Percentiles rank a stretch among this genome's conserved stretches.
phyloP scores from a whole-genome alignment of 2,113 vertebrate species.

The Barbus barbus region DNA sequence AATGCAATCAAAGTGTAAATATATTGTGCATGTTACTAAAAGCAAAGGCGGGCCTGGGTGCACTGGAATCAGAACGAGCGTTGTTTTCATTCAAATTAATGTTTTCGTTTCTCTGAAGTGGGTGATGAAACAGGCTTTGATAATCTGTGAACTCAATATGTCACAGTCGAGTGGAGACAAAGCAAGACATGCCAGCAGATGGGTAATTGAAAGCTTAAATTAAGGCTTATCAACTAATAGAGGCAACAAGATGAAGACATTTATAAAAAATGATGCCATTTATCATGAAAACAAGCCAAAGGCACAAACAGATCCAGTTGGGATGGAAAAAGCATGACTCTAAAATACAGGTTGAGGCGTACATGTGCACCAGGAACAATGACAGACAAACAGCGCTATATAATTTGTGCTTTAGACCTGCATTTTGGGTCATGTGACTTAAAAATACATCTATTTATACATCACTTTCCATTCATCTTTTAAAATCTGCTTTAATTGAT shows the following conservation, averaged over 20 bases:
- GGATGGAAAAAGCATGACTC: not conserved
- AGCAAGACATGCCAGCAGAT: constrained; percentile 14
- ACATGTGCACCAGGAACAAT: not conserved
- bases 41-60: not conserved
- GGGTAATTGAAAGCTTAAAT: constrained; percentile 25
- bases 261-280: not conserved
- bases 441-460: constrained; percentile 13
- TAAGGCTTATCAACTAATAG: constrained; percentile 18
- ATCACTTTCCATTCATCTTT: constrained; percentile 7
- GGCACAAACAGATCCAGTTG: not conserved
- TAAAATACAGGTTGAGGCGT: not conserved
- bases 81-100: constrained; percentile 6
- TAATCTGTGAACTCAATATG: constrained; percentile 34
- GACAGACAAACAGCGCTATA: not conserved
- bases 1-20: constrained; percentile 33
- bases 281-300: constrained; percentile 14
- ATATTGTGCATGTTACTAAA: constrained; percentile 45
- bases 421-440: not conserved
- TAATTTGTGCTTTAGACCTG: constrained; percentile 24
- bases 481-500: constrained; percentile 39
- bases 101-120: constrained; percentile 17
- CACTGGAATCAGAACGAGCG: constrained; percentile 18
- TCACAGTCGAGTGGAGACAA: constrained; percentile 25
- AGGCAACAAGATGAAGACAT: constrained; percentile 7
- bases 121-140: constrained; percentile 20